Conservation (phyloP, 1,140 invertebrate genomes). For the Amphibalanus amphitrite region DNA sequence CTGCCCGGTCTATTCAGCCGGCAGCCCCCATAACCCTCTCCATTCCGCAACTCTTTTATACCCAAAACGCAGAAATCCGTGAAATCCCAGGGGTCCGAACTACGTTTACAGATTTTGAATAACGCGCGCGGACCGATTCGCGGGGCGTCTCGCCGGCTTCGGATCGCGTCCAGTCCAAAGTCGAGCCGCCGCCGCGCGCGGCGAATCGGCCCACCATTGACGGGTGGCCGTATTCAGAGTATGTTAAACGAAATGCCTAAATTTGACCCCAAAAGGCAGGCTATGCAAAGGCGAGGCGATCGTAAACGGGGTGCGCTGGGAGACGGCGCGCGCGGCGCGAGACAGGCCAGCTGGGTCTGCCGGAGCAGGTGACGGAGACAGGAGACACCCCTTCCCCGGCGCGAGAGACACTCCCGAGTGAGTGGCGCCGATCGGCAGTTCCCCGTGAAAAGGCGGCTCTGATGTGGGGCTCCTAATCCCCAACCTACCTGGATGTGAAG, state of each 20-base stretch:
- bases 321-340: no score
- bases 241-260: neutral
- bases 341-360: no score
- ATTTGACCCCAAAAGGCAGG: neutral
- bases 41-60: neutral
- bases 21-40: neutral
- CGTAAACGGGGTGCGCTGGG: neutral
- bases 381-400: no score
- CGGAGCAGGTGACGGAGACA: no score
- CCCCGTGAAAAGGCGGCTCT: no score
- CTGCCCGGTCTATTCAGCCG: neutral
- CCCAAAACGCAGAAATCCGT: conserved; percentile 1
- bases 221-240: neutral
- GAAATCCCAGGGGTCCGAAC: neutral
- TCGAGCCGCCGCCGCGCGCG: no score
- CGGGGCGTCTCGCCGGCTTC: no score
- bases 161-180: neutral
- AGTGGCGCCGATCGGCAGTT: no score
- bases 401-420: no score
- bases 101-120: conserved; percentile 1
- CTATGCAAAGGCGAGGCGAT: neutral
- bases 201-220: neutral
- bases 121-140: neutral
- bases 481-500: no score
- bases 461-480: no score